A percentile compares a stretch with the other conserved stretches of the same genome.
phyloP scores from a whole-genome alignment of 2,888 invertebrate genomes.

The Norana najaformis region DNA sequence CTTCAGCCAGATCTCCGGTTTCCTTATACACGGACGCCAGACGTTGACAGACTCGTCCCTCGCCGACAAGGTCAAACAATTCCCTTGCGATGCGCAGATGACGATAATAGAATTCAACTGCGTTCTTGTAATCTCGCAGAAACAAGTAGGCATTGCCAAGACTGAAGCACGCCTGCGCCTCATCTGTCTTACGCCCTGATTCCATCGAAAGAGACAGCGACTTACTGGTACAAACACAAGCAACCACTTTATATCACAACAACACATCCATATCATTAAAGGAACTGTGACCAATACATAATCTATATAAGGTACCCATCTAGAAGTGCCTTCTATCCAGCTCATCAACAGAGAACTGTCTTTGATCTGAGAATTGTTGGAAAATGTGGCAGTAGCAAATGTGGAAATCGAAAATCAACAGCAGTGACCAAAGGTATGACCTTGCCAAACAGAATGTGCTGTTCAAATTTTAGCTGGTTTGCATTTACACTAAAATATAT shows the following conservation, averaged over 20 bases:
- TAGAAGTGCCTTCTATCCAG: too few species aligned
- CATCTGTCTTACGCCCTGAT: conserved; percentile 86
- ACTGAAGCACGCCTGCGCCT: conserved; percentile 96
- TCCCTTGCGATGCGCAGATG: conserved; percentile 76
- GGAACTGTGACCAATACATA: background rate
- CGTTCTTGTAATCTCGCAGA: conserved; percentile 81
- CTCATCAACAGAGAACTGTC: too few species aligned
- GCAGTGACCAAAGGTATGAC: too few species aligned
- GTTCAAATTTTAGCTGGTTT: too few species aligned
- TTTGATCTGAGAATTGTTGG: too few species aligned
- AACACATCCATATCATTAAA: background rate
- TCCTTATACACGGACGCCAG: conserved; percentile 93
- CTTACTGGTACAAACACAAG: conserved; percentile 68
- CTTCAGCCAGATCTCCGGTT: conserved; percentile 87
- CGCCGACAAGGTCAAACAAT: conserved; percentile 57
- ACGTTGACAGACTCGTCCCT: conserved; percentile 86
- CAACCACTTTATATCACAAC: too few species aligned
- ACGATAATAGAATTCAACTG: conserved; percentile 89
- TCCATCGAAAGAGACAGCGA: conserved; percentile 88
- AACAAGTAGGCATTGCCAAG: conserved; percentile 94
- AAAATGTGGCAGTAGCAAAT: too few species aligned
- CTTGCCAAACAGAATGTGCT: too few species aligned
- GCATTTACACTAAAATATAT: too few species aligned
- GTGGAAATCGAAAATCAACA: too few species aligned
- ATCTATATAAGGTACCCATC: background rate